These are phyloP conservation scores for Linnaemya vulpina DNA, from an alignment of 2,888 invertebrate species.

Conservation along the genomic window DNA sequence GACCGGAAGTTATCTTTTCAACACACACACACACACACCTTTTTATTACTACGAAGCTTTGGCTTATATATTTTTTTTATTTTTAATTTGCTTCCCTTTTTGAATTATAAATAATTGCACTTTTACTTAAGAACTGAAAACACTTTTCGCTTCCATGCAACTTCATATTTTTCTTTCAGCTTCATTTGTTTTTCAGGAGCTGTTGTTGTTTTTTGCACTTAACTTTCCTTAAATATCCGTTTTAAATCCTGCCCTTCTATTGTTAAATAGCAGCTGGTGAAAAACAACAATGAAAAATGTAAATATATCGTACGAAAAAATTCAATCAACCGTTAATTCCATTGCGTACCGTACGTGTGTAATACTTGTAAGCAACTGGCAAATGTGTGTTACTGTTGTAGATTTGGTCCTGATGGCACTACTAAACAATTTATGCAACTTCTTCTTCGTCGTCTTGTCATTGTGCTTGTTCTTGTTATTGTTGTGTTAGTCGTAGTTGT, in stretches of 20 bases:
- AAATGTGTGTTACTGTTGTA: constrained; percentile 58
- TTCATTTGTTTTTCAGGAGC: constrained; percentile 2
- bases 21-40: neutral
- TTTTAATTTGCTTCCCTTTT: constrained; percentile 7
- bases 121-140: constrained; percentile 6
- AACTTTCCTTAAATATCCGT: constrained; percentile 49
- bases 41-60: constrained; percentile 28
- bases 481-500: neutral
- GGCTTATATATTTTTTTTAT: neutral
- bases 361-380: constrained; percentile 60
- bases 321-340: constrained; percentile 40
- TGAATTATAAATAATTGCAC: constrained; percentile 38
- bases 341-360: constrained; percentile 40
- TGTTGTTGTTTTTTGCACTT: constrained; percentile 32
- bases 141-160: constrained; percentile 15
- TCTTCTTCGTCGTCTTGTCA: constrained; percentile 18
- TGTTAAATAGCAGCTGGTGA: constrained; percentile 6
- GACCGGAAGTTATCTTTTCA: constrained; percentile 25
- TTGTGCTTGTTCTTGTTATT: constrained; percentile 29
- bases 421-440: constrained; percentile 33
- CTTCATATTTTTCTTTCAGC: neutral
- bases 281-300: constrained; percentile 14
- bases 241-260: constrained; percentile 34
- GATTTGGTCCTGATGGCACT: constrained; percentile 55
- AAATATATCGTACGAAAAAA: constrained; percentile 42